Conservation (phyloP, 2,113 vertebrate species). For the Otis tarda region DNA sequence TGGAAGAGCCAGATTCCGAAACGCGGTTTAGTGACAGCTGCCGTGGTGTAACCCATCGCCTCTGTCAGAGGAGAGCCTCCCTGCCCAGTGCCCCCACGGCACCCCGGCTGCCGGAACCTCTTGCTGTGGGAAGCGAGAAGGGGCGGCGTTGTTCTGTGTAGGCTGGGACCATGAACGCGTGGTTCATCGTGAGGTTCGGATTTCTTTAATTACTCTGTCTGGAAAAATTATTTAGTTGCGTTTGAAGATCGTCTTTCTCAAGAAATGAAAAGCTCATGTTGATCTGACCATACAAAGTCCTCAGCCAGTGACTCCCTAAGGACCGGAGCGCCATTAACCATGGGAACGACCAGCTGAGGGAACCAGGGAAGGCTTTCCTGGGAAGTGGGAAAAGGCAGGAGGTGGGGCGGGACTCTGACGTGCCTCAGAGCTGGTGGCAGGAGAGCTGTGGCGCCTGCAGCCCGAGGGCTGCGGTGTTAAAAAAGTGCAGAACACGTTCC, state of each 20-base stretch:
- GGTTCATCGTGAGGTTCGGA: background rate
- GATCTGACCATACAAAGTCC: background rate
- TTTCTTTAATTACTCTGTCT: background rate
- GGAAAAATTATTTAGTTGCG: background rate
- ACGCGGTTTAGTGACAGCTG: background rate
- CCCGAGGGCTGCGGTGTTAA: background rate
- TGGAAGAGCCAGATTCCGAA: background rate
- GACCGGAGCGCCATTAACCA: too few species aligned
- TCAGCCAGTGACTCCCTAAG: background rate
- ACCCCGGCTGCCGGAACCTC: too few species aligned
- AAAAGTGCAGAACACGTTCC: background rate
- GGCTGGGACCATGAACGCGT: rapidly evolving
- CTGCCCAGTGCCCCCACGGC: background rate
- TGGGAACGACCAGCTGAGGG: background rate
- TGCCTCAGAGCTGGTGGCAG: background rate
- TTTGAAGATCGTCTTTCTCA: background rate
- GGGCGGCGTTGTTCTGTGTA: background rate
- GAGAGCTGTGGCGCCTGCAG: background rate
- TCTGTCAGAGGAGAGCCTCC: background rate
- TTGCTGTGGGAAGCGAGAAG: background rate
- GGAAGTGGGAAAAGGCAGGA: background rate
- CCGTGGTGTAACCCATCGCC: rapidly evolving
- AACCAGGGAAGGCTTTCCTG: background rate
- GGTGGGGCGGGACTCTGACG: rapidly evolving
- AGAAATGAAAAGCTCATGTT: background rate